Evolutionary conservation across 2,113 vertebrate genomes (phyloP).

Genomic region (Procavia capensis): DNA sequence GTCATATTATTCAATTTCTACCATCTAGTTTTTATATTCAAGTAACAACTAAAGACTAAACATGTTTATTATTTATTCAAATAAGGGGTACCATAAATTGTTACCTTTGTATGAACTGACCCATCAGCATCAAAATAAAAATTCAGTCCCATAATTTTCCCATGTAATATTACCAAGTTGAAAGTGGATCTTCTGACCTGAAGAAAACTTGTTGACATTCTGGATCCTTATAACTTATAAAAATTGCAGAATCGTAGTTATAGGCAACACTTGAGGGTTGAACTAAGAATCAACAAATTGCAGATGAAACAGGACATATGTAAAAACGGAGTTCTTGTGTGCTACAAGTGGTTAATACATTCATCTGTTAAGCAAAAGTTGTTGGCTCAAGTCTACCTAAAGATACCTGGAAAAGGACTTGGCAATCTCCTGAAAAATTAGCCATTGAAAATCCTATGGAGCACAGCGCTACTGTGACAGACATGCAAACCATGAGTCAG

Average conservation of each 20-base stretch:
- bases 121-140: constrained; percentile 1
- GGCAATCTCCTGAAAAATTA: background rate
- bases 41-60: constrained; percentile 21
- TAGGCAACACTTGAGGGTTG: background rate
- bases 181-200: background rate
- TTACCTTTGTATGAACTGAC: background rate
- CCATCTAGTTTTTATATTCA: constrained; percentile 48
- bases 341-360: background rate
- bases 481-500: too few species aligned
- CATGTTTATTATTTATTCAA: background rate
- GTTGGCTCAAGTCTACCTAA: background rate
- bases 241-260: background rate
- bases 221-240: background rate
- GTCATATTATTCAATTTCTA: constrained; percentile 67
- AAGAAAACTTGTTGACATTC: background rate
- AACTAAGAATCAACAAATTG: background rate
- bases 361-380: background rate
- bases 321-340: background rate
- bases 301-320: background rate
- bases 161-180: background rate
- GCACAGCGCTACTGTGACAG: background rate
- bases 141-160: background rate
- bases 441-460: background rate
- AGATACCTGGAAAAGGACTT: background rate
- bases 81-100: background rate